Base-by-base conservation (phyloP, 2,797 vertebrate genomes). In the Cirrhinus mrigala region DNA sequence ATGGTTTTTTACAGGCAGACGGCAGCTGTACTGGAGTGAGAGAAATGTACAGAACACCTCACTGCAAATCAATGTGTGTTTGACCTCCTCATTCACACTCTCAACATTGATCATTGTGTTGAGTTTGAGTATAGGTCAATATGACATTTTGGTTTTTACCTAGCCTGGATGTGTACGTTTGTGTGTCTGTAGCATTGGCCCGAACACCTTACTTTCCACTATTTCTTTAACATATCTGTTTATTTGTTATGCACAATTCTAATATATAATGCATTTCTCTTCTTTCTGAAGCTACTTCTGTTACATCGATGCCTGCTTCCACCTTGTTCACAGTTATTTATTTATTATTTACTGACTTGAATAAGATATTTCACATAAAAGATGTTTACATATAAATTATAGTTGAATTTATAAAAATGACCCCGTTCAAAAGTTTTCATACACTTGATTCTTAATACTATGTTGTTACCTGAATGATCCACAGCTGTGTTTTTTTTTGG, bases 21-120 rank as follows among this genome's bases (percentile, higher is more conserved):
- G 9, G 14, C 52, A 58, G 37, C 50, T 81, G 66, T 71, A 29
- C 9, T 27, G 33, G 50, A 33, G 66, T 40, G 20, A 58, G 52
- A 69, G 40, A 48, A 64, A 64, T 46, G 24, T 20, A 46, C 3
- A 29, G 58, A 83, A 89, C 64, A 20, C 89, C 86, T 90, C 82
- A 88, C 87, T 86, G 90, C 91, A 92, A 86, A 94, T 94, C 92
- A 89, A 90, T 92, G 90, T 88, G 93, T 81, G 91, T 93, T 94
- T 94, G 88, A 92, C 91, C 92, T 91, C 85, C 91, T 93, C 90
- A 89, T 92, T 89, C 90, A 91, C 92, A 91, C 91, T 90, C 88
- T 82, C 87, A 40, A 0, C 89, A 93, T 93, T 90, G 92, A 94
- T 93, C 92, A 83, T 79, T 68, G 68, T 81, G 89, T 81, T 52